These are phyloP conservation scores for Leptinotarsa lineolata DNA, from an alignment of 1,140 invertebrate species.

Conservation along the genomic window DNA sequence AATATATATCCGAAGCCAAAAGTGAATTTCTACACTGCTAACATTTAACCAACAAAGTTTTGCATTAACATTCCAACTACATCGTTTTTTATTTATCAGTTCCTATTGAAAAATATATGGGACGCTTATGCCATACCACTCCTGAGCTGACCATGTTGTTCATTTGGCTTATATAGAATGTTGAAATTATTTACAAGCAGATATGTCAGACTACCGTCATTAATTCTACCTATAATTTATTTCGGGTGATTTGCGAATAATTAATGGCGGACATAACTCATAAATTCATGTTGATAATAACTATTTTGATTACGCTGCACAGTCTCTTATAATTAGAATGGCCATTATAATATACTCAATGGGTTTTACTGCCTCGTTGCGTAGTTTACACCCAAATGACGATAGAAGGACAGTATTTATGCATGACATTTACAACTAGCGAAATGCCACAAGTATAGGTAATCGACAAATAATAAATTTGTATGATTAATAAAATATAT, in stretches of 20 bases:
- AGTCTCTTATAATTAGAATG: constrained; percentile 6
- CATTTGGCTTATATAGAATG: constrained; percentile 8
- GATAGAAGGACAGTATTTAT: not conserved
- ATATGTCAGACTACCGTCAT: constrained; percentile 8
- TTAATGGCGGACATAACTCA: not conserved
- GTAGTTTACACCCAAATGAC: not conserved
- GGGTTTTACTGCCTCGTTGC: constrained; percentile 3
- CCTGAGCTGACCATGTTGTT: constrained; percentile 1
- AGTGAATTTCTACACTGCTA: no score
- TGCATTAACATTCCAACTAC: no score
- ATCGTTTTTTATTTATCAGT: no score
- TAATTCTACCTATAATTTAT: constrained; percentile 9
- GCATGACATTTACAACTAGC: not conserved
- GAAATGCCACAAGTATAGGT: not conserved
- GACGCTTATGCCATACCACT: not conserved
- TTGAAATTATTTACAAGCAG: constrained; percentile 4
- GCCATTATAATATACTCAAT: constrained; percentile 7
- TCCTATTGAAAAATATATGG: no score
- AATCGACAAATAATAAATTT: not conserved
- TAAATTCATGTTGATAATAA: constrained; percentile 5
- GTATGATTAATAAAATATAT: no score
- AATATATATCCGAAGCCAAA: no score
- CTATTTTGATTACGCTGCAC: not conserved
- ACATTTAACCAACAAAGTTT: no score
- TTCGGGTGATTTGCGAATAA: constrained; percentile 5